A percentile compares a stretch with the other conserved stretches of the same genome.
These are phyloP conservation scores for Polydrusus tereticollis DNA, from an alignment of 2,888 invertebrate genomes.

Conservation along the genomic window DNA sequence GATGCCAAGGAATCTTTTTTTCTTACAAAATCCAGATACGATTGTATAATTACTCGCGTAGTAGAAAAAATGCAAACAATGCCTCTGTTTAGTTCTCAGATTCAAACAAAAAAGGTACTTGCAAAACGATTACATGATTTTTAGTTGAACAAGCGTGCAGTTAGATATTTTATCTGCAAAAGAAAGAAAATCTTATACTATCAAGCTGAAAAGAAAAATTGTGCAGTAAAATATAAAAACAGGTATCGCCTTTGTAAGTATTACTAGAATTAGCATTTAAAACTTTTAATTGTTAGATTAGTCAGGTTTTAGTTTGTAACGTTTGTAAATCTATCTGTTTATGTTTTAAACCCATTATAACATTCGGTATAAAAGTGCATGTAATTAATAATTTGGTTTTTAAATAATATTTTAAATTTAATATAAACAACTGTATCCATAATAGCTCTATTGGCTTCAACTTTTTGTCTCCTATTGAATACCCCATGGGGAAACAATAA, in stretches of 20 bases:
- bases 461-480: no score
- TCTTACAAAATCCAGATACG: background rate
- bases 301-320: no score
- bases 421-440: no score
- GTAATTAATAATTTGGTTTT: no score
- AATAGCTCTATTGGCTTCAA: no score
- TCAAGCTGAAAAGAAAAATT: background rate
- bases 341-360: no score
- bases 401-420: no score
- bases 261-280: background rate
- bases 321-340: no score
- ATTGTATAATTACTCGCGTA: background rate
- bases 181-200: slow-evolving; percentile 17
- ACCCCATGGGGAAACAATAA: no score
- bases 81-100: background rate
- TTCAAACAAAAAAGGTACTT: slow-evolving; percentile 12
- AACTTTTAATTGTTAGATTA: no score
- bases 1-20: background rate
- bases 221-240: background rate
- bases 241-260: slow-evolving; percentile 5
- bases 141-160: slow-evolving; percentile 4
- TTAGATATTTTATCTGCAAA: background rate
- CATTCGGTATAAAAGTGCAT: no score
- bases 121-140: background rate
- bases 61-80: background rate